Evolutionary conservation across 2,888 invertebrate genomes (phyloP), one percentile per base, ranked within the genome.

Genomic region (Drosophila fungiperda): DNA sequence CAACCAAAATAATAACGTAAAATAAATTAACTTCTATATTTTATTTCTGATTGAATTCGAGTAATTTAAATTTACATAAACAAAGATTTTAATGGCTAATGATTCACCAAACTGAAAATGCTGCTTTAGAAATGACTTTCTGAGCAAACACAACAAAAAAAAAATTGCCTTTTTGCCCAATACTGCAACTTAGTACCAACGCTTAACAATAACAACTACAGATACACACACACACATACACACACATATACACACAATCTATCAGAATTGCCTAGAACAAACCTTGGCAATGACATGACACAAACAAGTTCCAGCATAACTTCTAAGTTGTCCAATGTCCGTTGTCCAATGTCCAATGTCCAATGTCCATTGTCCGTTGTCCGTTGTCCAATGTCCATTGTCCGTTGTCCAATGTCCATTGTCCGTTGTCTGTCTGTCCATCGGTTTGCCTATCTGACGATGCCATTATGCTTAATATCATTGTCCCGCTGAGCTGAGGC

Each of bases 401-500:
- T 29, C 29, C 29, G 6, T 6, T 29, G 29, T 29, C 29, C 29
- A 26, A 26, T 26, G 26, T 26, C 26, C 26, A 26, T 26, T 26
- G 26, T 26, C 48, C 40, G 26, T 62, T 60, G 70, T 67, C 32
- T 40, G 20, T 36, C 23, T 3, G 49, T 54, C 23, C 42, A 17
- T 54, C 23, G n/a, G 55, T 50, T 29, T 42, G 48, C 42, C 48
- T 33, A 26, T 59, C 38, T 8, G 36, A 8, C 60, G 23, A 55
- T 58, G 53, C 29, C 62, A 61, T 73, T 82, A 66, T 82, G 68
- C 72, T 73, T 74, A 78, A 72, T 78, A 78, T 84, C 80, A 83
- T 70, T 76, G 80, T 73, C 72, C 78, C 70, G 26, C 35, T 26
- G 17, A 42, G 32, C 12, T 58, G 53, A 26, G 26, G 23, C 36